Conservation (phyloP, 2,797 vertebrate genomes). For the Cichlasoma orientale region DNA sequence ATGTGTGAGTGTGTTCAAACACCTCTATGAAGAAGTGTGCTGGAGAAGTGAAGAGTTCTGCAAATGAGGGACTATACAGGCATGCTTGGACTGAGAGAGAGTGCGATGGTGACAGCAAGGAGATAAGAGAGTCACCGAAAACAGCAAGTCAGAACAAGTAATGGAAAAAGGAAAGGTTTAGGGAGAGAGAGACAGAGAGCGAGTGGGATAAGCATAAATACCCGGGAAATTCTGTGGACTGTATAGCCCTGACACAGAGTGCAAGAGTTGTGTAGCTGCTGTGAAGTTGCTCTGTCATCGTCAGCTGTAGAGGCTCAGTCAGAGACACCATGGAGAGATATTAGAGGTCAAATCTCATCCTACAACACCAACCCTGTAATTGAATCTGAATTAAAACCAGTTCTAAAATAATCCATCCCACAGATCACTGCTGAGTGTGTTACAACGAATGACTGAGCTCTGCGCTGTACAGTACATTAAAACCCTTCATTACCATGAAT, state of each 20-base stretch:
- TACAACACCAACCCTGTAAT: slow-evolving; percentile 39
- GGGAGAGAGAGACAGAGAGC: slow-evolving; percentile 3
- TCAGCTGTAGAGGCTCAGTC: slow-evolving; percentile 51
- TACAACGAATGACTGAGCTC: slow-evolving; percentile 61
- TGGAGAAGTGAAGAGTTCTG: slow-evolving; percentile 39
- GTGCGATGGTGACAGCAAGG: slow-evolving; percentile 39
- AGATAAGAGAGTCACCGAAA: slow-evolving; percentile 63
- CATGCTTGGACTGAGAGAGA: slow-evolving; percentile 37
- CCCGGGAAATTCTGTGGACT: slow-evolving; percentile 26
- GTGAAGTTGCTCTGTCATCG: slow-evolving; percentile 17
- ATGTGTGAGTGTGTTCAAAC: slow-evolving; percentile 18
- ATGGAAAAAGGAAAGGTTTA: slow-evolving; percentile 60
- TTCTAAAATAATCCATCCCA: slow-evolving; percentile 53
- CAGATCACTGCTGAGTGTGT: slow-evolving; percentile 56
- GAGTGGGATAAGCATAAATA: slow-evolving; percentile 18
- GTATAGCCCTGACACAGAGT: slow-evolving; percentile 5
- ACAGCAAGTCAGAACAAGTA: slow-evolving; percentile 53
- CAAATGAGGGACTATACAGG: slow-evolving; percentile 53
- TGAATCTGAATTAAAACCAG: slow-evolving; percentile 64
- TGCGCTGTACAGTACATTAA: slow-evolving; percentile 77
- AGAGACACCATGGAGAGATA: slow-evolving; percentile 32
- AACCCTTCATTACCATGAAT: slow-evolving; percentile 86
- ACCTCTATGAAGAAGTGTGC: slow-evolving; percentile 21
- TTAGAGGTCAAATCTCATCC: slow-evolving; percentile 54
- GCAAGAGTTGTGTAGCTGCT: slow-evolving; percentile 1